Conservation (phyloP, 2,797 vertebrate species). For the Alosa sapidissima region DNA sequence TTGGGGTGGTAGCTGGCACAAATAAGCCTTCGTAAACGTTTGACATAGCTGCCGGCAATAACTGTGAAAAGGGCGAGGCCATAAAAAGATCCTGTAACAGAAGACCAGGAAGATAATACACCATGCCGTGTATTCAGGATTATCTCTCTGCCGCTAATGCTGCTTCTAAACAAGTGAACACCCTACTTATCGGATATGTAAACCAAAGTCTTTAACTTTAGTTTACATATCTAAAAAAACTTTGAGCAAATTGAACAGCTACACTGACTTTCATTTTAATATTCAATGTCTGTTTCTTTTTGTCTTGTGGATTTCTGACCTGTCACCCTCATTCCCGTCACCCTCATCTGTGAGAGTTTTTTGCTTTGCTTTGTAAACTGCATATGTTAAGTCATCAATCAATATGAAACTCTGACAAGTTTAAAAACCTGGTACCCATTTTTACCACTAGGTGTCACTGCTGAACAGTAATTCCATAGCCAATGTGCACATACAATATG, state of each 20-base stretch:
- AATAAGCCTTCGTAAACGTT: slow-evolving; percentile 72
- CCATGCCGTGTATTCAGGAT: background rate
- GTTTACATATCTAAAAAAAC: background rate
- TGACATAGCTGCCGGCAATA: slow-evolving; percentile 68
- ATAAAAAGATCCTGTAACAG: slow-evolving; percentile 74
- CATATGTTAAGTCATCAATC: slow-evolving; percentile 5
- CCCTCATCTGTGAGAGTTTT: background rate
- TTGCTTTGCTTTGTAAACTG: background rate
- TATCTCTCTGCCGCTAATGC: background rate
- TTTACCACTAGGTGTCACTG: slow-evolving; percentile 31
- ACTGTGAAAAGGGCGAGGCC: slow-evolving; percentile 75
- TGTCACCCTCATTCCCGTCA: background rate
- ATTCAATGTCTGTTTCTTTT: background rate
- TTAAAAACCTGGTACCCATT: background rate
- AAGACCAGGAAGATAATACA: slow-evolving; percentile 25
- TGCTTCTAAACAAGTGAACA: background rate
- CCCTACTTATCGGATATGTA: background rate
- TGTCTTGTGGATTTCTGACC: background rate
- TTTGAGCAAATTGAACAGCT: background rate
- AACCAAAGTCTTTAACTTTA: background rate
- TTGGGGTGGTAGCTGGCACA: slow-evolving; percentile 79
- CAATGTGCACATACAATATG: background rate
- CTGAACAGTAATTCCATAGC: background rate
- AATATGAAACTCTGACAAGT: background rate
- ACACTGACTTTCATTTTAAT: background rate